phyloP scores from a whole-genome alignment of 2,888 invertebrate genomes.

The Callosobruchus maculatus region DNA sequence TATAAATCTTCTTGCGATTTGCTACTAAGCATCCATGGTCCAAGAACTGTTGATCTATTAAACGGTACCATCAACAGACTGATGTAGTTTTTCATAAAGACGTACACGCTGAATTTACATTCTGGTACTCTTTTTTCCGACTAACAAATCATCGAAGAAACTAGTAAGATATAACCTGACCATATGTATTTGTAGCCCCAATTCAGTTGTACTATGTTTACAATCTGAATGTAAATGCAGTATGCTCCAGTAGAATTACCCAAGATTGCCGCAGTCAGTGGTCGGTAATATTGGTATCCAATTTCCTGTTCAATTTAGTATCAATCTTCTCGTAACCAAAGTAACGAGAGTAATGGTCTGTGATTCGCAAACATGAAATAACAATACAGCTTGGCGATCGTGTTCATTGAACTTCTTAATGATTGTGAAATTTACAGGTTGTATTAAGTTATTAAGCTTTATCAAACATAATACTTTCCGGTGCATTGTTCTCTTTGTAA shows the following conservation, averaged over 20 bases:
- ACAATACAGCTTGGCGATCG: not conserved
- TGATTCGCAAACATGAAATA: not conserved
- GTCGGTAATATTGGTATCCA: not conserved
- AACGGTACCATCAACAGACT: too few species aligned
- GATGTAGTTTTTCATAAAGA: too few species aligned
- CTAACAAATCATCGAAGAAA: not conserved
- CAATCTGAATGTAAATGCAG: not conserved
- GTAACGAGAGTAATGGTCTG: not conserved
- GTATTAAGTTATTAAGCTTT: too few species aligned
- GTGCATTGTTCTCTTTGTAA: too few species aligned
- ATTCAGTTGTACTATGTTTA: not conserved
- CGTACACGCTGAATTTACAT: too few species aligned
- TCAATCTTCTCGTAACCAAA: not conserved
- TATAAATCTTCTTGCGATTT: too few species aligned
- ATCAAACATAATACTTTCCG: too few species aligned
- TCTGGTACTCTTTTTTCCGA: too few species aligned
- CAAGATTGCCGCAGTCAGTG: not conserved
- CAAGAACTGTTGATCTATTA: too few species aligned
- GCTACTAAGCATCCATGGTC: too few species aligned
- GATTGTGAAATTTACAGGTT: not conserved
- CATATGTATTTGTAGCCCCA: not conserved
- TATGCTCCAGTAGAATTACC: not conserved
- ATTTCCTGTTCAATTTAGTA: not conserved
- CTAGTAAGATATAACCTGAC: not conserved
- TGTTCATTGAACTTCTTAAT: not conserved